These are phyloP conservation scores for Lacerta viridis DNA, from an alignment of 2,797 vertebrate genomes.

Conservation along the genomic window DNA sequence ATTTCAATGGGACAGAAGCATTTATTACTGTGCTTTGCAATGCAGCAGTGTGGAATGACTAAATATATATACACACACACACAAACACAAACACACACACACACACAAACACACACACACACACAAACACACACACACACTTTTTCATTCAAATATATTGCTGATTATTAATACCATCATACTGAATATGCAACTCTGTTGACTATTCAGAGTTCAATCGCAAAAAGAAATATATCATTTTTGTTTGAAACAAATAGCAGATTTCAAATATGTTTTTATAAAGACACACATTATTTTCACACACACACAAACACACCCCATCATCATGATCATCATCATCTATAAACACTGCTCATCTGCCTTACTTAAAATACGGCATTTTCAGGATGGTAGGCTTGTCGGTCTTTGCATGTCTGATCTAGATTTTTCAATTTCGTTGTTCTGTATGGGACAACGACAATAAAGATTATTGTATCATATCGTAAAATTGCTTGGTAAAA, in stretches of 20 bases:
- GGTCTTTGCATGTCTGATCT: too few species aligned
- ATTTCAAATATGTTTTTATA: conserved; percentile 61
- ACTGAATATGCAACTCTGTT: conserved; percentile 60
- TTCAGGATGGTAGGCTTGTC: too few species aligned
- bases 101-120: background rate
- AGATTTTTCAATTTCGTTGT: too few species aligned
- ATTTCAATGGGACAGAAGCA: background rate
- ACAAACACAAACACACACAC: background rate
- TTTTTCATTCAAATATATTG: conserved; percentile 40
- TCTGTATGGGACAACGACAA: too few species aligned
- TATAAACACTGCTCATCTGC: conserved; percentile 30
- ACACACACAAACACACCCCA: background rate
- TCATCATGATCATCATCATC: too few species aligned
- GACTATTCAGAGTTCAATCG: background rate
- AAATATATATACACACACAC: background rate
- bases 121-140: background rate
- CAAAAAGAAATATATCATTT: conserved; percentile 33
- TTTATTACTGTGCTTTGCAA: background rate
- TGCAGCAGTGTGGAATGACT: background rate
- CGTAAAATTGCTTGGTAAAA: conserved; percentile 43
- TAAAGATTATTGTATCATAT: too few species aligned
- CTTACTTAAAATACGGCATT: conserved; percentile 29
- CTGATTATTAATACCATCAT: conserved; percentile 50
- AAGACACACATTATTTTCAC: background rate
- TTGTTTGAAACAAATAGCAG: conserved; percentile 43